These are phyloP conservation scores for Todus mexicanus DNA, from an alignment of 2,797 vertebrate genomes.

Conservation along the genomic window DNA sequence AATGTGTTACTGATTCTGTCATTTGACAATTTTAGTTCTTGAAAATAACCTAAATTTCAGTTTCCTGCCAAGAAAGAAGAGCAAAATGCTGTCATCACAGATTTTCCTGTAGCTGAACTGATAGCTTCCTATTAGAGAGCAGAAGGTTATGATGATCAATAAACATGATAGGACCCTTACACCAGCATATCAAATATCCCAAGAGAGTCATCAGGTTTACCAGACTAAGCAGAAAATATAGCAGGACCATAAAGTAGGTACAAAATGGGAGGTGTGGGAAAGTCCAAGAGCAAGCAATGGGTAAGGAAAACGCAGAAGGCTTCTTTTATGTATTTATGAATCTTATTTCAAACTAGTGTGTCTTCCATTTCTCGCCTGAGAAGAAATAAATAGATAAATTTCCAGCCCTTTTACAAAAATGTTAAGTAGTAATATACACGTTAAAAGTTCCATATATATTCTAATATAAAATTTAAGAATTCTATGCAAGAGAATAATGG, in stretches of 20 bases:
- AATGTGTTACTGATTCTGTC: not conserved
- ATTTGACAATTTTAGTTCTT: not conserved
- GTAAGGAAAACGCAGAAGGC: not conserved
- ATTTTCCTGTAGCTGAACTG: not conserved
- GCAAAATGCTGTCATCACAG: not conserved
- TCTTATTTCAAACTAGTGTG: not conserved
- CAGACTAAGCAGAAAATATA: not conserved
- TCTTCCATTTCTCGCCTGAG: not conserved
- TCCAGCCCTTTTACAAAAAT: not conserved
- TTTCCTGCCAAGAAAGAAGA: not conserved
- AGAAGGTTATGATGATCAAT: conserved; percentile 5
- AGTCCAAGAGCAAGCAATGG: not conserved
- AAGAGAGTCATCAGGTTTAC: not conserved
- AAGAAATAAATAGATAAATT: not conserved
- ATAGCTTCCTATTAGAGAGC: not conserved
- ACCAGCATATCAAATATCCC: not conserved
- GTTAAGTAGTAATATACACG: not conserved
- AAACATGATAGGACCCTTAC: not conserved
- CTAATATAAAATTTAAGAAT: not conserved
- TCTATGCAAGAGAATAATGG: not conserved
- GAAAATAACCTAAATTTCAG: not conserved
- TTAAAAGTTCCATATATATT: not conserved
- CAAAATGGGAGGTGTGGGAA: not conserved
- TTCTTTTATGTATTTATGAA: not conserved
- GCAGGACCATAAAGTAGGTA: not conserved